A percentile compares a stretch with the other conserved stretches of the same genome.
Conservation (phyloP, 2,888 invertebrate genomes). For the Campaea margaritaria region DNA sequence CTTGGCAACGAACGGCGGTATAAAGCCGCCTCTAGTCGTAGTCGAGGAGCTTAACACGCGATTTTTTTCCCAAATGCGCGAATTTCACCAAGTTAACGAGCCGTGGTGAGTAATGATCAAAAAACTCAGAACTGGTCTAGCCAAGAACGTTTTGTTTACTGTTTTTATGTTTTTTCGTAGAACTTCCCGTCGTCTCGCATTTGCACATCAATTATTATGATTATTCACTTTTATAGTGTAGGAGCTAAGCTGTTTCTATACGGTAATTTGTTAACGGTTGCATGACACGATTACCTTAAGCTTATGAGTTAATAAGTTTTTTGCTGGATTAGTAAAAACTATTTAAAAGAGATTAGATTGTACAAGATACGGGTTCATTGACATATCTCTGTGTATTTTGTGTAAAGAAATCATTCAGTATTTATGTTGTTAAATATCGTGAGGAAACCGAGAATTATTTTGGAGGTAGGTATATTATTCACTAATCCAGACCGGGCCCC, state of each 20-base stretch:
- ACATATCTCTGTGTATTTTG: background rate
- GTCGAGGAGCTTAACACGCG: slow-evolving; percentile 8
- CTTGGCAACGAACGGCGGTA: background rate
- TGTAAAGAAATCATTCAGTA: background rate
- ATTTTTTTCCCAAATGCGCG: slow-evolving; percentile 36
- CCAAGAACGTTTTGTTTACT: slow-evolving; percentile 40
- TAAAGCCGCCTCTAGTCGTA: slow-evolving; percentile 1
- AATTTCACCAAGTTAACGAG: slow-evolving; percentile 61
- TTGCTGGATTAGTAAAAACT: background rate
- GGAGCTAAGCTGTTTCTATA: slow-evolving; percentile 23
- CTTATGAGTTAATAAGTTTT: slow-evolving; percentile 5
- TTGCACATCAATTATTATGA: slow-evolving; percentile 34
- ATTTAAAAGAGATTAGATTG: background rate
- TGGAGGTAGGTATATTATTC: too few species aligned
- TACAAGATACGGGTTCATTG: slow-evolving; percentile 7
- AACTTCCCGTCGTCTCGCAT: slow-evolving; percentile 33
- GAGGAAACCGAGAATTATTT: too few species aligned
- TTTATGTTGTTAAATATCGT: too few species aligned
- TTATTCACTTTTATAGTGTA: slow-evolving; percentile 36
- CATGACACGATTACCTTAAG: slow-evolving; percentile 25
- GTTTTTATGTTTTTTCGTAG: slow-evolving; percentile 39
- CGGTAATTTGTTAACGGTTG: slow-evolving; percentile 34
- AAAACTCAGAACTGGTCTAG: slow-evolving; percentile 39
- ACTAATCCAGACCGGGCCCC: too few species aligned
- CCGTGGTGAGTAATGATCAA: slow-evolving; percentile 42